Conservation (phyloP, 2,888 invertebrate species). For the Drosophila dives region DNA sequence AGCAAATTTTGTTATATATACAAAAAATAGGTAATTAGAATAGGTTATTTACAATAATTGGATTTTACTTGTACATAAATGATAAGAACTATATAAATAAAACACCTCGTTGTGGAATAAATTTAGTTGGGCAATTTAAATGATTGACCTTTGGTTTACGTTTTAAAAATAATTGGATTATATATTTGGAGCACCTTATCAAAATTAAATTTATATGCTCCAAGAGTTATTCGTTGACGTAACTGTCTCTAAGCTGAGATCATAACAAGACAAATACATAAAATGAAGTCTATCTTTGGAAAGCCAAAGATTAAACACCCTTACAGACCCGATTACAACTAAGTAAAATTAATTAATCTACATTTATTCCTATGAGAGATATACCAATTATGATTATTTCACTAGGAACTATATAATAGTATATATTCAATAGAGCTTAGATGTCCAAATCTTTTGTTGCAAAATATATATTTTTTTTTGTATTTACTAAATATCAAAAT, state of each 20-base stretch:
- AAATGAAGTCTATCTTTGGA: background rate
- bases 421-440: background rate
- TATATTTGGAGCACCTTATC: slow-evolving; percentile 39
- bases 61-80: background rate
- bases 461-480: background rate
- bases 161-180: too few relatives aligned
- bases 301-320: background rate
- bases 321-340: background rate
- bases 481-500: background rate
- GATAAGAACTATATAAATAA: background rate
- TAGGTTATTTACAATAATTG: background rate
- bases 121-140: background rate
- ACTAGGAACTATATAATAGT: background rate
- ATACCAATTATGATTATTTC: background rate
- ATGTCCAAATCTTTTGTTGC: background rate
- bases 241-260: background rate
- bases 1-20: background rate
- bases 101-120: background rate
- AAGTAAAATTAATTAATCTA: background rate
- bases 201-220: background rate
- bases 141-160: background rate
- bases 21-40: background rate
- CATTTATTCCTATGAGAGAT: background rate
- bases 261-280: background rate
- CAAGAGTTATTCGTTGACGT: slow-evolving; percentile 16